Base-by-base conservation (phyloP, 2,113 vertebrate genomes). In the sheep (Ovis aries) region DNA sequence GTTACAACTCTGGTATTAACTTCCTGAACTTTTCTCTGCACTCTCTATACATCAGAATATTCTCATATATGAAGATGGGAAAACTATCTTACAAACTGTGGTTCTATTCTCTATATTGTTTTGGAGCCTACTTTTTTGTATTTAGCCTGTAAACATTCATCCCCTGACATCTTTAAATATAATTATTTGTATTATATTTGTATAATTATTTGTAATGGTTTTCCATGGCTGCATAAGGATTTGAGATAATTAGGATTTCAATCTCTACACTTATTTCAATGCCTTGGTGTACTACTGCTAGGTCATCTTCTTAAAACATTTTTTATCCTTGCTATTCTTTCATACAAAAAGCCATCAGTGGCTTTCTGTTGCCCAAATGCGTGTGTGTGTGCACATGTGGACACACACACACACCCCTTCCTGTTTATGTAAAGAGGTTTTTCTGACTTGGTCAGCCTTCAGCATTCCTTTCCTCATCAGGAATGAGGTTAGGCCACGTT, bases 191-290 rank as follows among this genome's bases (percentile, higher is more conserved):
- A 10, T 67, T 36, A 67, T 36, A 36, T 36, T 67, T 67, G 67
- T 74, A 25, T 52, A 81, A 86, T 90, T 88, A 62, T 82, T 86
- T 89, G n/a, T 84, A 17, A 9, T 45, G 25, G 16, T 40, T 93
- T 95, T 95, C 91, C 48, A 23, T 36, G 60, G 25, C 7, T 48
- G 19, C 5, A 15, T 71, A 19, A n/a, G 94, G 12, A 40, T 84
- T 62, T 14, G 89, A 83, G 48, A 33, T 71, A 50, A 85, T 85
- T 88, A 55, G 14, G 3, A n/a, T 19, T 86, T 80, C 85, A 45
- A 57, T 86, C 84, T 40, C 21, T 19, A 1, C 6, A 17, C 21
- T 45, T 52, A n/a, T 77, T 67, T 82, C 48, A 16, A 0, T 29
- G 52, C n/a, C 8, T 43, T 85, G 59, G 3, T 64, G 17, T 2